phyloP scores from a whole-genome alignment of 2,113 vertebrate species.

The Hippocampus mohnikei region DNA sequence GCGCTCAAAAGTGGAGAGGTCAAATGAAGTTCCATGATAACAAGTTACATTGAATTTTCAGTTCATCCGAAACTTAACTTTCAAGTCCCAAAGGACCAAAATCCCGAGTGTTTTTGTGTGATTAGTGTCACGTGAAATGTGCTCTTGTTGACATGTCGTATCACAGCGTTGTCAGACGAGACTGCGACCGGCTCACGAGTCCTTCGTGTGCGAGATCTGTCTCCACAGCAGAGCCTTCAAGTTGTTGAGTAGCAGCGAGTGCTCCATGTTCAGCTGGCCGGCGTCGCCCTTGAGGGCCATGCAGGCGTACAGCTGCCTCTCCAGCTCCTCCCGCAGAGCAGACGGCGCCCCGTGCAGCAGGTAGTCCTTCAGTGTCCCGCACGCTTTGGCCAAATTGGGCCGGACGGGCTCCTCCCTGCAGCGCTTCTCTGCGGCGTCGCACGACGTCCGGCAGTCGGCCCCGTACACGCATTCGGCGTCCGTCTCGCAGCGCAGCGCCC shows the following conservation, averaged over 20 bases:
- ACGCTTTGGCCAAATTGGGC: slow-evolving; percentile 94
- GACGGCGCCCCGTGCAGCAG: slow-evolving; percentile 86
- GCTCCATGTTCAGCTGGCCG: slow-evolving; percentile 98
- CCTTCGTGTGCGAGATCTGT: slow-evolving; percentile 98
- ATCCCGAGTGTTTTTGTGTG: not conserved
- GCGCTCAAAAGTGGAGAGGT: no score
- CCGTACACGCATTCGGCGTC: slow-evolving; percentile 90
- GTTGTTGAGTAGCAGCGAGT: slow-evolving; percentile 96
- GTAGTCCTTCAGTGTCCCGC: slow-evolving; percentile 89
- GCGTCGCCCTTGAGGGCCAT: slow-evolving; percentile 88
- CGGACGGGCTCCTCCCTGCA: slow-evolving; percentile 86
- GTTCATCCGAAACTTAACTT: no score
- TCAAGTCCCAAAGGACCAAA: no score
- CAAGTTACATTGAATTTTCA: no score
- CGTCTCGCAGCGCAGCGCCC: slow-evolving; percentile 82
- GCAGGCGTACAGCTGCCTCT: slow-evolving; percentile 93
- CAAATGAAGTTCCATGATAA: no score
- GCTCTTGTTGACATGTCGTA: not conserved
- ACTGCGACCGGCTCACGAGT: slow-evolving; percentile 76
- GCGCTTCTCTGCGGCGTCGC: slow-evolving; percentile 80
- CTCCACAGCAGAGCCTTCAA: slow-evolving; percentile 97
- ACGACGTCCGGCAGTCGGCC: slow-evolving; percentile 84
- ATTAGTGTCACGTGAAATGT: not conserved
- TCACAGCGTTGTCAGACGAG: slow-evolving; percentile 34
- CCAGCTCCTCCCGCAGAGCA: slow-evolving; percentile 87